Base-by-base conservation (phyloP, 2,888 invertebrate genomes). In the Phymatocera aterrima region DNA sequence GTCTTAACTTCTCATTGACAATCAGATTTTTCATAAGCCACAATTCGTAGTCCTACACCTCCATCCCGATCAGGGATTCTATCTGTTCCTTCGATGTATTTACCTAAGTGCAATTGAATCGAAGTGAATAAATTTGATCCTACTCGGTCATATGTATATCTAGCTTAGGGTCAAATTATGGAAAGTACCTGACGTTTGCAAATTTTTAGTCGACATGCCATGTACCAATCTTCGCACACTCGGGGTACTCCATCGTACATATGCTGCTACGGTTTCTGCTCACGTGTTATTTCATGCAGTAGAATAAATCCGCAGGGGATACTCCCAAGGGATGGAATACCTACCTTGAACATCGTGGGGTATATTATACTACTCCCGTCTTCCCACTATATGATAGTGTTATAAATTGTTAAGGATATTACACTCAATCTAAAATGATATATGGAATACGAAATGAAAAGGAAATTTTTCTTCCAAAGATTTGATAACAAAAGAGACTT, bases 91-190 rank as follows among this genome's bases (percentile, higher is more conserved):
- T 18, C 48, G 24, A 68, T 28, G 28, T 40, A 24, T 37, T 6
- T 8, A 57, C 34, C 2, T 37, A 37, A 61, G 57, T 60, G 28
- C 72, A 51, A 51, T 51, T 78, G 68, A 78, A 78, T 78, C 70
- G 40, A 24, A 57, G 21, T 31, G 78, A 68, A 54, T 70, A 60
- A 57, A 68, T 68, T 78, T 70, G 21, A 68, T 72, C 51, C 18
- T 28, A 34, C 5, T 31, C 51, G 72, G 3, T 72, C 34, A 24
- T 51, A n/a, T n/a, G n/a, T n/a, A n/a, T n/a, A n/a, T n/a, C n/a
- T n/a, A 31, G 48, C 43, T n/a, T n/a, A 3, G 34, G n/a, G 31
- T 12, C 43, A 46, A 68, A 68, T 68, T 68, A 68, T 68, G 68
- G 68, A 43, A 68, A 68, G 68, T 8, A 46, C 68, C 68, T 68